A percentile compares a stretch with the other conserved stretches of the same genome.
Conservation (phyloP, 2,797 vertebrate genomes). For the Octomys mimax region DNA sequence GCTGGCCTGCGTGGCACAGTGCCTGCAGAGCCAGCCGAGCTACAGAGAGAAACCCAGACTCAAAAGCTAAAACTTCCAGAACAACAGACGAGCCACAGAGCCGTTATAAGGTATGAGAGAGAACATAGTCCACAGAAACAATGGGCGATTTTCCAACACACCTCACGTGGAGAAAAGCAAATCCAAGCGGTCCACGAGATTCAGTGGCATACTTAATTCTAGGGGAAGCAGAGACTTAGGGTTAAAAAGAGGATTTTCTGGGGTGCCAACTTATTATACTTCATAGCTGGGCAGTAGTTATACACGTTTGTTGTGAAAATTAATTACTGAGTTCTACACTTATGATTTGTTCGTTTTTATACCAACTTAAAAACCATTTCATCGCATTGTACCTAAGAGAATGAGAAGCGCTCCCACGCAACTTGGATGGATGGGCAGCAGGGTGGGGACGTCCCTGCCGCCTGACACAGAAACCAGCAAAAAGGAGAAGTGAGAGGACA, state of each 20-base stretch:
- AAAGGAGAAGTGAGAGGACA: not conserved
- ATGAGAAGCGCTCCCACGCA: not conserved
- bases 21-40: too few species aligned
- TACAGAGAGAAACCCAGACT: too few species aligned
- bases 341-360: not conserved
- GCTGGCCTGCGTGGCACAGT: too few species aligned
- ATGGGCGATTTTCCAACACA: too few species aligned
- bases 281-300: not conserved
- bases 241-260: not conserved
- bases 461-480: not conserved
- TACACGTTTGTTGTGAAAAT: too few species aligned
- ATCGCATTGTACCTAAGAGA: not conserved
- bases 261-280: too few species aligned
- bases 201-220: too few species aligned
- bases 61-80: not conserved
- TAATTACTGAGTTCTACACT: not conserved
- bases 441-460: too few species aligned
- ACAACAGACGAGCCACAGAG: not conserved
- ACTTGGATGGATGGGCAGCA: too few species aligned
- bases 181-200: not conserved
- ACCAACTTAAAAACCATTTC: not conserved
- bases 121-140: not conserved
- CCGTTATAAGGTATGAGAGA: not conserved
- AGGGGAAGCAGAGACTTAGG: accelerated
- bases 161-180: not conserved